Base-by-base conservation (phyloP, 2,797 vertebrate genomes). In the Margarornis squamiger region DNA sequence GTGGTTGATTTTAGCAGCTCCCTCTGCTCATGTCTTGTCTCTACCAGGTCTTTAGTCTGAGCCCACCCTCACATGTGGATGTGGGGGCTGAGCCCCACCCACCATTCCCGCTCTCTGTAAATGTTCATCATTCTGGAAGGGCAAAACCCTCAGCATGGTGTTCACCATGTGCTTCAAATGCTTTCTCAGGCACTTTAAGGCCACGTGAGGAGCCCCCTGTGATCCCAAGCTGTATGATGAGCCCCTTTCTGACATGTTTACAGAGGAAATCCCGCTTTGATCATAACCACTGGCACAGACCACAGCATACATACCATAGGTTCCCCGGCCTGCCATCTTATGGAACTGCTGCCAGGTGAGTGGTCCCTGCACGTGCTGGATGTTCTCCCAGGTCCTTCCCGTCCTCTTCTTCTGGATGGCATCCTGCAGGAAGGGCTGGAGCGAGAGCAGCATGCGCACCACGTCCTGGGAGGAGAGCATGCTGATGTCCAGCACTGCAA, bases 311-410 rank as follows among this genome's bases (percentile, higher is more conserved):
- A 8, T 97, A 99, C 99, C 99, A 0, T 99, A 99, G 77, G 99
- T 99, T n/a, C 99, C 99, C 68, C 99, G 98, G 36, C 99, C 99
- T 7, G 99, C 99, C 99, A 99, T 99, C 93, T 99, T 99, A 89
- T 99, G 99, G 98, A 99, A 99, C 76, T 99, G 99, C 97, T 99
- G 99, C 99, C 99, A 99, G 71, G 99, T 99, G 92, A 99, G 99
- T 0, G 99, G 99, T 26, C 99, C 99, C 98, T 99, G 99, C 80
- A 99, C 99, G 0, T 99, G 99, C 97, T 99, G 99, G 96, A 99
- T 99, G 86, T 99, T 99, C 94, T 99, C 99, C 99, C 99, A 99
- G 70, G 99, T 99, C 97, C 99, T 98, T 45, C 99, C 99, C 1
- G 99, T 99, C 91, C 99, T 98, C 96, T 99, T 99, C 97, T 99